Evolutionary conservation across 2,888 invertebrate species (phyloP).

Genomic region (Zonitis immaculata): DNA sequence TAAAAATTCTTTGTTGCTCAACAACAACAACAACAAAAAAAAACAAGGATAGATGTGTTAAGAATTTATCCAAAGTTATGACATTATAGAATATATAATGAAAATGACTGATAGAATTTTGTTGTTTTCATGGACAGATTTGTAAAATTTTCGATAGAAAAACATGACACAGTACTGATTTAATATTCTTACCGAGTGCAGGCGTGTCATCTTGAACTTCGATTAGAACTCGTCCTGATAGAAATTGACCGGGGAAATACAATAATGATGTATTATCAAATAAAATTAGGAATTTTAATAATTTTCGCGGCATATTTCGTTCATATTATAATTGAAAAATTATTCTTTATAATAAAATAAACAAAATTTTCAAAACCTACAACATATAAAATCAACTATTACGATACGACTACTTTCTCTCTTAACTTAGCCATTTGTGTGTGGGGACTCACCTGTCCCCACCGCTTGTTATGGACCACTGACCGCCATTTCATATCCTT

Average conservation of each 20-base stretch:
- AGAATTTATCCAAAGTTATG: neutral
- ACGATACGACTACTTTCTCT: slow-evolving; percentile 21
- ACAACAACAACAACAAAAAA: no score
- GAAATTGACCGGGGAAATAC: slow-evolving; percentile 91
- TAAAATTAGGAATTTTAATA: slow-evolving; percentile 87
- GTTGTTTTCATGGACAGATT: slow-evolving; percentile 14
- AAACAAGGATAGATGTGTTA: neutral
- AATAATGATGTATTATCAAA: slow-evolving; percentile 90
- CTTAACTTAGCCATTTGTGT: slow-evolving; percentile 14
- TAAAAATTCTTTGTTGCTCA: neutral
- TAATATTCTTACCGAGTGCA: slow-evolving; percentile 64
- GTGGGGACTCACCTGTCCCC: slow-evolving; percentile 20
- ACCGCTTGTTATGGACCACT: slow-evolving; percentile 8
- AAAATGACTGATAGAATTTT: slow-evolving; percentile 16
- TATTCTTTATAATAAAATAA: slow-evolving; percentile 6
- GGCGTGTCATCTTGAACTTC: slow-evolving; percentile 92
- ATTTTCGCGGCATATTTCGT: slow-evolving; percentile 72
- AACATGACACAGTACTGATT: slow-evolving; percentile 26
- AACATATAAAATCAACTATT: slow-evolving; percentile 16
- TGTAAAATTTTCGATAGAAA: slow-evolving; percentile 12
- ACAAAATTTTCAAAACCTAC: no score
- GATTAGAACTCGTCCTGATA: slow-evolving; percentile 86
- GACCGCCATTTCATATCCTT: slow-evolving; percentile 4
- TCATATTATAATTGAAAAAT: slow-evolving; percentile 26
- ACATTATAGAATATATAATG: slow-evolving; percentile 19